Percentiles rank a stretch among this genome's conserved stretches.
These are phyloP conservation scores for Lophura nycthemera DNA, from an alignment of 2,113 vertebrate genomes.

Conservation along the genomic window DNA sequence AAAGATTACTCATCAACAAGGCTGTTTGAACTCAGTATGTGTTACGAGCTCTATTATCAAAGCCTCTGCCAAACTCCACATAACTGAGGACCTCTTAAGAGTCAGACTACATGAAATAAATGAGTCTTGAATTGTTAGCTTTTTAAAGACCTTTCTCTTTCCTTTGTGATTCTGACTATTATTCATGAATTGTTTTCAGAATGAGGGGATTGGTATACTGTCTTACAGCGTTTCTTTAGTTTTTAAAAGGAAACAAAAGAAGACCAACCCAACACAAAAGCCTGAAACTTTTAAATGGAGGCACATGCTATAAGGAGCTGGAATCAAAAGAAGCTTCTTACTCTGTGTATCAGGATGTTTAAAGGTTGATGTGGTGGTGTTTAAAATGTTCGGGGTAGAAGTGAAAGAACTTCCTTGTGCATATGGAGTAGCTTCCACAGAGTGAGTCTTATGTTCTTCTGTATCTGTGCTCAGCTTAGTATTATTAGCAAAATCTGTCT, in stretches of 20 bases:
- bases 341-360: not conserved
- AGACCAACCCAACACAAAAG: too few species aligned
- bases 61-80: not conserved
- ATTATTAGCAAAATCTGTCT: not conserved
- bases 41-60: not conserved
- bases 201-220: not conserved
- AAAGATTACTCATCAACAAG: slow-evolving; percentile 36
- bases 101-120: not conserved
- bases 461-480: not conserved
- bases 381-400: not conserved
- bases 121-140: not conserved
- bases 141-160: not conserved
- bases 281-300: not conserved
- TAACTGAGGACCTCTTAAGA: not conserved
- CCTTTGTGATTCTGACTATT: not conserved
- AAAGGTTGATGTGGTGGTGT: not conserved
- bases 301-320: not conserved
- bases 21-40: slow-evolving; percentile 2
- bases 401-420: not conserved
- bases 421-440: not conserved
- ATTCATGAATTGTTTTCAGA: not conserved
- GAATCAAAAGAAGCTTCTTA: not conserved
- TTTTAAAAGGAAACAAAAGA: not conserved
- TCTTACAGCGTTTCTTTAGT: not conserved
- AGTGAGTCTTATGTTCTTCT: not conserved